Evolutionary conservation across 2,797 vertebrate species (phyloP), one percentile per base, ranked within the genome.

Genomic region (Hafferia zeledoni): DNA sequence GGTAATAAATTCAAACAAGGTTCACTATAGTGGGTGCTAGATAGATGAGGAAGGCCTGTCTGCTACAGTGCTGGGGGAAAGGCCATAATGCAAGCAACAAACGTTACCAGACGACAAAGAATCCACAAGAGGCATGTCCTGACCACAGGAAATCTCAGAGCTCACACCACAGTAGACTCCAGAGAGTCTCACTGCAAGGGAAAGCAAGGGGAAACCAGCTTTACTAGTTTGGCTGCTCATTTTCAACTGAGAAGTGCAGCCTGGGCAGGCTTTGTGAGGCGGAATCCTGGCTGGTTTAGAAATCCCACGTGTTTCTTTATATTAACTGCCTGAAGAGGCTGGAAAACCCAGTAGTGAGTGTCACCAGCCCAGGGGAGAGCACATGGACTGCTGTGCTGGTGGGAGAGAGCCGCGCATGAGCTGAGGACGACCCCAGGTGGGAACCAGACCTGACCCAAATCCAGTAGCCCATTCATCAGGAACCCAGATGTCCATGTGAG

Each of bases 401-500:
- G 33, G 53, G 9, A 67, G 9, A 91, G 10, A 27, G 57, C 24
- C 46, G 24, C 7, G 23, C n/a, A 11, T 3, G 44, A 71, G 27
- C 3, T 52, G n/a, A 31, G 13, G 41, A 63, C 41, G 33, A 44
- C 7, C 4, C 52, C 1, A 30, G 33, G 9, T 0, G 5, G 27
- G 33, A 89, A 80, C 50, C 19, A 47, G 72, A 90, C 14, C 15
- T 31, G 47, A 76, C 13, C 35, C 35, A 61, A 68, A 65, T 14
- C 27, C 68, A 77, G 39, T 25, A 87, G 67, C 52, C 47, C 39
- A 16, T 3, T 1, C 3, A 44, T 6, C n/a, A 31, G 47, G 31
- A 31, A 68, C 43, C 50, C 5, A 5, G 10, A 43, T 9, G 23
- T 13, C 20, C 56, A 44, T 0, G 0, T 28, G n/a, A 68, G 41